Evolutionary conservation across 2,113 vertebrate species (phyloP), one percentile per base, ranked within the genome.

Genomic region (Cyanistes caeruleus): DNA sequence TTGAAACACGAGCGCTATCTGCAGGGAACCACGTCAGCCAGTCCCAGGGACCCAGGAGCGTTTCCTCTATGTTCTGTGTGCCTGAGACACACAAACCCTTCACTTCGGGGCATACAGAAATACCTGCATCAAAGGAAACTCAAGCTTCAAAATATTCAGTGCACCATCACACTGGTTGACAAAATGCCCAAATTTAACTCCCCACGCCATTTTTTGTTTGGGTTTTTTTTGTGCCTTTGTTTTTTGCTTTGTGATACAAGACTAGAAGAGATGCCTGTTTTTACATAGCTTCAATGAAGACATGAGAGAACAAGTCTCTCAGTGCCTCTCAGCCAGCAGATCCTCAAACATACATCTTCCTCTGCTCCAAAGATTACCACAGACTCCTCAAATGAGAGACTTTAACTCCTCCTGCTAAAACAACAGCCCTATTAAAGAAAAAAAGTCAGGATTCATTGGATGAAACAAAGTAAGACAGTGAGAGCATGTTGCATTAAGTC

Each of bases 161-260:
- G 19, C 16, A 51, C 37, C 7, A 14, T n/a, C 39, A 60, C 24
- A 46, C 23, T 35, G 28, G 12, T 31, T 84, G 41, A 56, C 4
- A 23, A 24, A 73, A 52, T 16, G 5, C 3, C 24, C 46, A 69
- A 1, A 41, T 51, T 46, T 10, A 79, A 33, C 5, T 20, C 9
- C 2, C 2, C 19, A 0, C 3, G 5, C 1, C 4, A 24, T 41
- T 63, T 68, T 24, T 23, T 58, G 9, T 7, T 58, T 59, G 2
- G 5, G 3, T 1, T 2, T 13, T 44, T 11, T 44, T 39, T 5
- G 4, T 39, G 39, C 12, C 39, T 44, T 75, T 49, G 19, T 17
- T 56, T 31, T 25, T 65, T 51, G 10, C 19, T 58, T 44, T 53
- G 53, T 13, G 9, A 56, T 65, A n/a, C 0, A 69, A 20, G 8